phyloP scores from a whole-genome alignment of 2,113 vertebrate genomes.

The Pipa parva region DNA sequence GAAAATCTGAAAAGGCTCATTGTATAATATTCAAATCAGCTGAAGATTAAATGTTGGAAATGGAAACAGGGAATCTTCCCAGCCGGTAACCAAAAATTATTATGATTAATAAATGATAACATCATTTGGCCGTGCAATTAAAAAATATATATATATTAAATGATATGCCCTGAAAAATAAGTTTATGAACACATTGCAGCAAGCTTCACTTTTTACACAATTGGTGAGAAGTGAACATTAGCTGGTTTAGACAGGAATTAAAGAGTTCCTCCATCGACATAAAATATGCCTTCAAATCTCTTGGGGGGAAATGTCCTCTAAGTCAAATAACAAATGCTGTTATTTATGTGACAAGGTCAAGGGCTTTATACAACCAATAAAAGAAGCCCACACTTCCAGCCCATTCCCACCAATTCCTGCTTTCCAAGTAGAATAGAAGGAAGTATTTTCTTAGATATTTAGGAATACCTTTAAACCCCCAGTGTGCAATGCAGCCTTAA shows the following conservation, averaged over 20 bases:
- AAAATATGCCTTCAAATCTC: not conserved
- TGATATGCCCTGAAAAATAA: too few species aligned
- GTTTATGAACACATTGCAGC: too few species aligned
- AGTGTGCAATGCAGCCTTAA: conserved; percentile 4
- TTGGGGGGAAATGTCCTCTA: conserved; percentile 8
- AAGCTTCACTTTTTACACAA: conserved; percentile 1
- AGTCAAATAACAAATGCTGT: conserved; percentile 2
- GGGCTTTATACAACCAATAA: not conserved
- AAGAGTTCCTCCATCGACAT: not conserved
- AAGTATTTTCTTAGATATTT: conserved; percentile 2
- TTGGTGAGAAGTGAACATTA: not conserved
- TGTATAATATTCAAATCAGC: too few species aligned
- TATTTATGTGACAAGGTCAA: conserved; percentile 19
- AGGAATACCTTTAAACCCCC: conserved; percentile 19
- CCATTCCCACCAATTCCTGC: not conserved
- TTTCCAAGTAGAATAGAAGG: conserved; percentile 13
- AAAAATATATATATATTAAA: too few species aligned
- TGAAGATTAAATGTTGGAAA: too few species aligned
- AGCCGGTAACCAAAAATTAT: too few species aligned
- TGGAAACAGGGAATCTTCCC: too few species aligned
- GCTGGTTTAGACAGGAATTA: not conserved
- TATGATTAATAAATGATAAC: too few species aligned
- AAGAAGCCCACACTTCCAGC: not conserved
- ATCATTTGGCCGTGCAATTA: too few species aligned
- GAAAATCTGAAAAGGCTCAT: too few species aligned